phyloP scores from a whole-genome alignment of 1,140 invertebrate genomes.

The Bombus waltoni region DNA sequence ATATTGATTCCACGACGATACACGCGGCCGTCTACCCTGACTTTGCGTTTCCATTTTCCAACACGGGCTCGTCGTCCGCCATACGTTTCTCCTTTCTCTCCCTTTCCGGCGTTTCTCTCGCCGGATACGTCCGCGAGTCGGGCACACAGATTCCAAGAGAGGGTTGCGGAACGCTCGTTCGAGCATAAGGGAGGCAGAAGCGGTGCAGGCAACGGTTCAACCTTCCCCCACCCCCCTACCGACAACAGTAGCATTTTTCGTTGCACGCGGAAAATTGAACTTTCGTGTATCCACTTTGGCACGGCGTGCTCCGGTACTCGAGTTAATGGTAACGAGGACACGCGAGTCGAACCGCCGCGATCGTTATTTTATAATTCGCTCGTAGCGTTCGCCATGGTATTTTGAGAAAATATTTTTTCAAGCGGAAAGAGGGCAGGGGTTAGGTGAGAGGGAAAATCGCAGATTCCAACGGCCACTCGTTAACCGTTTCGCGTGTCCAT shows the following conservation, averaged over 20 bases:
- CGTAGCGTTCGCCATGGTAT: background rate
- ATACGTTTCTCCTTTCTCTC: background rate
- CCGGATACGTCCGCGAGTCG: too few relatives aligned
- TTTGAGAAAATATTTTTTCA: slow-evolving; percentile 29
- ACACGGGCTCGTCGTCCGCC: background rate
- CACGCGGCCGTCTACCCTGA: background rate
- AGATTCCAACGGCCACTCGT: background rate
- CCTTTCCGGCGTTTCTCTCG: background rate
- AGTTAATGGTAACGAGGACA: slow-evolving; percentile 43
- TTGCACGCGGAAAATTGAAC: slow-evolving; percentile 33
- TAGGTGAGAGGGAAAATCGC: background rate
- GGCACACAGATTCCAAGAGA: background rate
- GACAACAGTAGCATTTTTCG: slow-evolving; percentile 17
- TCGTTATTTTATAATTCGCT: slow-evolving; percentile 45
- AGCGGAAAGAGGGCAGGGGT: too few relatives aligned
- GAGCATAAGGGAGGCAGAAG: too few relatives aligned
- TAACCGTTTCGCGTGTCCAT: too few relatives aligned
- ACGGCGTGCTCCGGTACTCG: slow-evolving; percentile 3
- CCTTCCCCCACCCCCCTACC: background rate
- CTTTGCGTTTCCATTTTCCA: slow-evolving; percentile 14
- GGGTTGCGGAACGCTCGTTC: background rate
- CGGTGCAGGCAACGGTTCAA: background rate
- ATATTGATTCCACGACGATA: slow-evolving; percentile 29
- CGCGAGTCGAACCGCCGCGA: background rate
- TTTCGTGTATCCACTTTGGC: slow-evolving; percentile 43